Evolutionary conservation across 1,140 invertebrate species (phyloP).

Genomic region (Ridgeia piscesae): DNA sequence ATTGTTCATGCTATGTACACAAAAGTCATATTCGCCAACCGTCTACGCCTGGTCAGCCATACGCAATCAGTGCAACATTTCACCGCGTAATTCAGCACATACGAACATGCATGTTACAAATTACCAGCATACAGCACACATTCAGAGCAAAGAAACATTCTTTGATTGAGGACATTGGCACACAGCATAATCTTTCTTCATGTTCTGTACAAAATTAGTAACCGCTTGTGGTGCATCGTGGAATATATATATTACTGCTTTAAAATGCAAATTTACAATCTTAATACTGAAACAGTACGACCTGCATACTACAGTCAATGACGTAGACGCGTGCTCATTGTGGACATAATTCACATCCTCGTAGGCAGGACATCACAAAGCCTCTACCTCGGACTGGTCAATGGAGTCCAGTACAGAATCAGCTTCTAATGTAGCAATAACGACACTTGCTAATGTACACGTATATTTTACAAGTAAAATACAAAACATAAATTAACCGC

Average conservation of each 20-base stretch:
- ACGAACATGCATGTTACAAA: neutral
- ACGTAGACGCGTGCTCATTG: neutral
- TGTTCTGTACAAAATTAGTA: neutral
- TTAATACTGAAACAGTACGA: neutral
- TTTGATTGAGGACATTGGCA: neutral
- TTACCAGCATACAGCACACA: neutral
- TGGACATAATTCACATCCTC: neutral
- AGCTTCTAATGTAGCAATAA: neutral
- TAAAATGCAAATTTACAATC: neutral
- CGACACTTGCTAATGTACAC: neutral
- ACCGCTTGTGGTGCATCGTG: neutral
- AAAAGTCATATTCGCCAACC: too few relatives aligned
- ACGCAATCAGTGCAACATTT: neutral
- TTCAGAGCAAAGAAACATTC: neutral
- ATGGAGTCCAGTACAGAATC: neutral
- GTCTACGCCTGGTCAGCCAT: too few relatives aligned
- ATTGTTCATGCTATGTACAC: too few relatives aligned
- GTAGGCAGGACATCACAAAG: neutral
- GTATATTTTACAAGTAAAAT: neutral
- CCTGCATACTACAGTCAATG: neutral
- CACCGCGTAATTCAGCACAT: neutral
- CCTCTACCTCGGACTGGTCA: neutral
- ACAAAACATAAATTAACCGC: neutral
- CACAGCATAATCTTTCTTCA: neutral
- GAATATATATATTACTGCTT: constrained; percentile 1